Conservation (phyloP, 1,140 invertebrate species). For the Wiebesia pumilae region DNA sequence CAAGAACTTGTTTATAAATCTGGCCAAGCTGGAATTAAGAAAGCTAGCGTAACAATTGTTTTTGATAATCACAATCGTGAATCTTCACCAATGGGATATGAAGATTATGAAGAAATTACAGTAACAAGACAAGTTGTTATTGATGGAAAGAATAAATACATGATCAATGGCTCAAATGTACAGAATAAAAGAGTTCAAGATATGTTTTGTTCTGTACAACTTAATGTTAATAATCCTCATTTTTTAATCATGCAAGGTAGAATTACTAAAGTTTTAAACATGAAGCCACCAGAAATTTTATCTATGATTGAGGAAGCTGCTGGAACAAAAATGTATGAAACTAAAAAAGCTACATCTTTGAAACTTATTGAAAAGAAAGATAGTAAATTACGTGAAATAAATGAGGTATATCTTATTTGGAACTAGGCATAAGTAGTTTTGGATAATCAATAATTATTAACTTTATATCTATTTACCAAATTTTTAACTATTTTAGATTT, state of each 20-base stretch:
- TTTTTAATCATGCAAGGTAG: conserved; percentile 99
- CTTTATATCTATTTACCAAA: neutral
- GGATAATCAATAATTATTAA: neutral
- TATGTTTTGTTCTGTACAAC: conserved; percentile 95
- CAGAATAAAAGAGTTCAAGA: conserved; percentile 93
- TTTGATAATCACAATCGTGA: conserved; percentile 94
- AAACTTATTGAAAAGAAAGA: conserved; percentile 97
- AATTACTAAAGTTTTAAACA: conserved; percentile 99
- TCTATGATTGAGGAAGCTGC: conserved; percentile 99
- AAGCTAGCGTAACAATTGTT: conserved; percentile 95
- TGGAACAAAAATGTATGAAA: conserved; percentile 98
- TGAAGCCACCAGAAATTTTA: conserved; percentile 98
- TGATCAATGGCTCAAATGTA: conserved; percentile 95
- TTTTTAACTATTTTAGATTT: conserved; percentile 77
- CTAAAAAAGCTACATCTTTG: conserved; percentile 91
- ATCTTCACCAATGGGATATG: conserved; percentile 94
- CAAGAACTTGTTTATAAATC: conserved; percentile 98
- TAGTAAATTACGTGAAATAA: conserved; percentile 90
- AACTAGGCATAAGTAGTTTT: neutral
- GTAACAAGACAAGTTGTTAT: conserved; percentile 91
- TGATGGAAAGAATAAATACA: conserved; percentile 93
- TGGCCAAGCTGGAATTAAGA: conserved; percentile 96
- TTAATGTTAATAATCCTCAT: conserved; percentile 99
- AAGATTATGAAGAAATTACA: conserved; percentile 93
- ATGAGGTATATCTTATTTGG: conserved; percentile 77